Conservation (phyloP, 2,797 vertebrate genomes). For the Oryzias sinensis region DNA sequence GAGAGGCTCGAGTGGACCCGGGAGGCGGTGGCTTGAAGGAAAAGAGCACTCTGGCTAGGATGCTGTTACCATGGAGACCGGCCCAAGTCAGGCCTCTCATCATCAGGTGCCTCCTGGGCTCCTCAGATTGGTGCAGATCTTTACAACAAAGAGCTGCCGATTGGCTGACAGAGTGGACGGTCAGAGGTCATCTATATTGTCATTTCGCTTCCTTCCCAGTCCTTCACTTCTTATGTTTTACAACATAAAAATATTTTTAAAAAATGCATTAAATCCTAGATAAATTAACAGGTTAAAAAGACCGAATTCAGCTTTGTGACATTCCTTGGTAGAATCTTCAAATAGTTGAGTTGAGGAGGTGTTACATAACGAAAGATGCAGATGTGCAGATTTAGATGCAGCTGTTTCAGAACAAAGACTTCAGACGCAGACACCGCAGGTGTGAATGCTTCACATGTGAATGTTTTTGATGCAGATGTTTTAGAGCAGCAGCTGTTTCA, state of each 20-base stretch:
- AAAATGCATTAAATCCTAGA: background rate
- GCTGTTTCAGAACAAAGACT: too few species aligned
- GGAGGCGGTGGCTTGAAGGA: too few species aligned
- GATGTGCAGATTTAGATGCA: too few species aligned
- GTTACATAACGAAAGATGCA: too few species aligned
- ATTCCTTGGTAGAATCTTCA: too few species aligned
- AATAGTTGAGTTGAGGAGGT: too few species aligned
- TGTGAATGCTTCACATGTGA: too few species aligned
- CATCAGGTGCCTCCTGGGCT: conserved; percentile 58
- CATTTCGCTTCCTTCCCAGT: conserved; percentile 1
- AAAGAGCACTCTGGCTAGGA: conserved; percentile 68
- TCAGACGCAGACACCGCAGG: too few species aligned
- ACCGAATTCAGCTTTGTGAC: too few species aligned
- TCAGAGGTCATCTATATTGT: conserved; percentile 38
- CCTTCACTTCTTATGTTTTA: background rate
- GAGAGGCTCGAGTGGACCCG: conserved; percentile 20
- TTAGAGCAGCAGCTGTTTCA: too few species aligned
- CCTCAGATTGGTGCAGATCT: conserved; percentile 41
- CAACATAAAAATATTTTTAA: background rate
- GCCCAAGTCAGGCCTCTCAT: conserved; percentile 54
- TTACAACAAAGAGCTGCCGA: conserved; percentile 22
- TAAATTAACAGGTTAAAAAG: background rate
- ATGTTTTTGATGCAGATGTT: too few species aligned
- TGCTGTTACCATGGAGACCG: conserved; percentile 65
- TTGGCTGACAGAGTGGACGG: conserved; percentile 32